Evolutionary conservation across 2,888 invertebrate species (phyloP).

Genomic region (Heliconius sara): DNA sequence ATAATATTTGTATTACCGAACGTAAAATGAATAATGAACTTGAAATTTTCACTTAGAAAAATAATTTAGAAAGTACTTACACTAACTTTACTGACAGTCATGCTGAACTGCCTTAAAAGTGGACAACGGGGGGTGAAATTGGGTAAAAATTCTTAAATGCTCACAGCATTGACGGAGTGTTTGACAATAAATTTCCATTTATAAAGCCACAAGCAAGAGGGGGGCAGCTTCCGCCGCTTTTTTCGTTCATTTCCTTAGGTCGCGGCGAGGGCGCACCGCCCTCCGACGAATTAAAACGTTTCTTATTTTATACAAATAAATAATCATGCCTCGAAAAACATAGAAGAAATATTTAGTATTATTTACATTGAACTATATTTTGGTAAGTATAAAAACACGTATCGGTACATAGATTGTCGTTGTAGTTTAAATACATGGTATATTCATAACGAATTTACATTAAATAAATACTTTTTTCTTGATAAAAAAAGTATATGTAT

Average conservation of each 20-base stretch:
- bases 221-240: constrained; percentile 78
- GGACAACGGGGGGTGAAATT: constrained; percentile 58
- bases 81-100: constrained; percentile 28
- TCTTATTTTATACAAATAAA: constrained; percentile 53
- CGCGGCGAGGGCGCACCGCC: constrained; percentile 74
- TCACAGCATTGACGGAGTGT: constrained; percentile 78
- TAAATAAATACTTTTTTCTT: too few relatives aligned
- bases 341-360: neutral
- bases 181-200: constrained; percentile 84
- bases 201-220: constrained; percentile 79
- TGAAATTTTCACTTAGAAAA: constrained; percentile 9
- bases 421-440: too few relatives aligned
- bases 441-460: too few relatives aligned
- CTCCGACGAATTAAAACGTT: constrained; percentile 74
- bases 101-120: constrained; percentile 46
- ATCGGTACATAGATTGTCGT: too few relatives aligned
- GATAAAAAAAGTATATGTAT: too few relatives aligned
- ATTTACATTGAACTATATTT: neutral
- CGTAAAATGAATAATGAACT: neutral
- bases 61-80: neutral
- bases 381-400: neutral
- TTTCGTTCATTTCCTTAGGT: constrained; percentile 83
- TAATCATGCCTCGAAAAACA: constrained; percentile 43
- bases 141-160: constrained; percentile 70
- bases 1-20: neutral